These are phyloP conservation scores for Phrynosoma platyrhinos DNA, from an alignment of 2,113 vertebrate genomes.

Conservation along the genomic window DNA sequence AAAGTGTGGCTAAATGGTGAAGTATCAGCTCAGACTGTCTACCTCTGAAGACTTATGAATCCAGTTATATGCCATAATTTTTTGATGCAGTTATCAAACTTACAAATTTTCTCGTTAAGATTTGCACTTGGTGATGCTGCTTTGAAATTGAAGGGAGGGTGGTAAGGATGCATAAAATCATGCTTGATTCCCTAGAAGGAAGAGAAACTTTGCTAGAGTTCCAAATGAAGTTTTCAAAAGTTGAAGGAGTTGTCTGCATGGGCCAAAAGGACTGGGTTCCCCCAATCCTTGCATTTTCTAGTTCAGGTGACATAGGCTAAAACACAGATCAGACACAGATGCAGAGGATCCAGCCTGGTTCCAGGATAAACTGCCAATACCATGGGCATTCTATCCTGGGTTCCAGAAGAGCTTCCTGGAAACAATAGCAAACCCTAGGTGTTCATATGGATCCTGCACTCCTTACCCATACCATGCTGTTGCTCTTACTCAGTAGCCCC, in stretches of 20 bases:
- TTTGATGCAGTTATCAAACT: neutral
- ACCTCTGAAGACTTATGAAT: neutral
- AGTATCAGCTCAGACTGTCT: neutral
- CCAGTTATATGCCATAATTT: neutral
- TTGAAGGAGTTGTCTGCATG: neutral
- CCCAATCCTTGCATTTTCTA: too few relatives aligned
- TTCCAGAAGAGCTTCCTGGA: too few relatives aligned
- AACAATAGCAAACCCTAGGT: too few relatives aligned
- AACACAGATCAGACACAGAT: too few relatives aligned
- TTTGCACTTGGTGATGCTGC: neutral
- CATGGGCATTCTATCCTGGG: too few relatives aligned
- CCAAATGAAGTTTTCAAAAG: neutral
- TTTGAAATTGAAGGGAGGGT: neutral
- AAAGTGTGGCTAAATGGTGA: neutral
- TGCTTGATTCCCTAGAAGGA: neutral
- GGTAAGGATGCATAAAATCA: neutral
- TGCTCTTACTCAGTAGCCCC: too few relatives aligned
- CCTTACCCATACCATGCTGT: too few relatives aligned
- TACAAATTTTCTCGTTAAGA: neutral
- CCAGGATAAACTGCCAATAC: too few relatives aligned
- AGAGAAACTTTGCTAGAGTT: neutral
- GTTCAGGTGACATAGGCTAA: too few relatives aligned
- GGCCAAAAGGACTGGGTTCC: too few relatives aligned
- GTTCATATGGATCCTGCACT: too few relatives aligned
- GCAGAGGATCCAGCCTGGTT: too few relatives aligned